Evolutionary conservation across 2,797 vertebrate species (phyloP).

Genomic region (Coccyzus lansbergi): DNA sequence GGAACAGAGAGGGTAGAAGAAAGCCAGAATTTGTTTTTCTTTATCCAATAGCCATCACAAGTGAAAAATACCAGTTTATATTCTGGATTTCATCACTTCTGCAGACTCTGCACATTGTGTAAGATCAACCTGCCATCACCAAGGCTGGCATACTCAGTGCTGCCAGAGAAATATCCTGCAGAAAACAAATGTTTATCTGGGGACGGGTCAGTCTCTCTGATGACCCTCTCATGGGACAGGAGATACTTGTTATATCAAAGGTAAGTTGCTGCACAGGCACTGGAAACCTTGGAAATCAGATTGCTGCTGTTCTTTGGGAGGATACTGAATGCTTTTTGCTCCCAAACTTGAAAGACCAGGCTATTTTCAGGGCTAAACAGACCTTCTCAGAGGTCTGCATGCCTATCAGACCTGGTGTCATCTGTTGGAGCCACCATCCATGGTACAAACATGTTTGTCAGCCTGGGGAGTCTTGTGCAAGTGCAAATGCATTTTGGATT

Average conservation of each 20-base stretch:
- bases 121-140: neutral
- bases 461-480: neutral
- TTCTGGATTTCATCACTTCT: constrained; percentile 9
- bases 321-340: neutral
- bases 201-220: neutral
- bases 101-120: neutral
- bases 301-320: neutral
- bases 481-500: neutral
- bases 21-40: constrained; percentile 32
- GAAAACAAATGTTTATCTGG: neutral
- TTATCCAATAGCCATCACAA: neutral
- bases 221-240: neutral
- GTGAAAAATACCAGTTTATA: neutral
- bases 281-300: neutral
- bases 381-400: neutral
- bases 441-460: neutral
- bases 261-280: neutral
- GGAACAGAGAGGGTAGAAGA: constrained; percentile 13
- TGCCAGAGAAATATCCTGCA: neutral
- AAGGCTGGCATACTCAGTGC: accelerated
- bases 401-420: neutral
- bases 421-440: neutral
- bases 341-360: neutral
- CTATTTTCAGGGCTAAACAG: neutral
- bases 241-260: neutral